phyloP scores from a whole-genome alignment of 2,797 vertebrate genomes.

The Coregonus suidteri region DNA sequence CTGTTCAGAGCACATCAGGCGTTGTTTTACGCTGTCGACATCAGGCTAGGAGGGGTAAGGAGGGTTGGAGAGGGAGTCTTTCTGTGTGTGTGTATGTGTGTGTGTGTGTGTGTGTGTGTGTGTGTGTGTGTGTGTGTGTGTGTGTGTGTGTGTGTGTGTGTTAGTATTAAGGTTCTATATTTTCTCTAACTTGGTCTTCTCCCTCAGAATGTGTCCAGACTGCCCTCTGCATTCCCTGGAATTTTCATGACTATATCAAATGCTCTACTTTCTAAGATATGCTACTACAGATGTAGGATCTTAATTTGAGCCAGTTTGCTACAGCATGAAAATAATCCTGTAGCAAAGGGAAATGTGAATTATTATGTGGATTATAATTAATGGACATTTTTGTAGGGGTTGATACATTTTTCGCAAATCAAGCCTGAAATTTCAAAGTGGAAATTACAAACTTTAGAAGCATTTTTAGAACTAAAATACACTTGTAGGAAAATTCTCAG shows the following conservation, averaged over 20 bases:
- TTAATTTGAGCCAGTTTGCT: neutral
- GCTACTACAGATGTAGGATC: neutral
- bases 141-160: conserved; percentile 8
- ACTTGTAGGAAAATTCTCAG: no score
- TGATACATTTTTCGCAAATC: no score
- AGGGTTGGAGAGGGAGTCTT: conserved; percentile 1
- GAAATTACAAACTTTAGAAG: no score
- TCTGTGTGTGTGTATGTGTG: conserved; percentile 6
- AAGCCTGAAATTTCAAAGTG: no score
- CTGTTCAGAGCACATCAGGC: conserved; percentile 45
- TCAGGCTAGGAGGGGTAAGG: neutral
- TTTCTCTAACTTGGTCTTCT: neutral
- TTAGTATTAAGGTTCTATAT: conserved; percentile 3
- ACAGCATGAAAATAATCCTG: no score
- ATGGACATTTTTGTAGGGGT: no score
- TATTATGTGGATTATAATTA: no score
- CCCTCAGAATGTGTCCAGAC: neutral
- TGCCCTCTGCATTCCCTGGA: neutral
- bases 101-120: conserved; percentile 14
- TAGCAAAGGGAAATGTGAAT: no score
- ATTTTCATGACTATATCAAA: neutral
- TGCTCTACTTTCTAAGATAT: neutral
- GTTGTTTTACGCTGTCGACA: conserved; percentile 25
- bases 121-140: conserved; percentile 21
- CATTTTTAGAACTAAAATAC: no score